Percentiles rank a stretch among this genome's conserved stretches.
Conservation (phyloP, 1,140 invertebrate species). For the Dinothrombium tinctorium region DNA sequence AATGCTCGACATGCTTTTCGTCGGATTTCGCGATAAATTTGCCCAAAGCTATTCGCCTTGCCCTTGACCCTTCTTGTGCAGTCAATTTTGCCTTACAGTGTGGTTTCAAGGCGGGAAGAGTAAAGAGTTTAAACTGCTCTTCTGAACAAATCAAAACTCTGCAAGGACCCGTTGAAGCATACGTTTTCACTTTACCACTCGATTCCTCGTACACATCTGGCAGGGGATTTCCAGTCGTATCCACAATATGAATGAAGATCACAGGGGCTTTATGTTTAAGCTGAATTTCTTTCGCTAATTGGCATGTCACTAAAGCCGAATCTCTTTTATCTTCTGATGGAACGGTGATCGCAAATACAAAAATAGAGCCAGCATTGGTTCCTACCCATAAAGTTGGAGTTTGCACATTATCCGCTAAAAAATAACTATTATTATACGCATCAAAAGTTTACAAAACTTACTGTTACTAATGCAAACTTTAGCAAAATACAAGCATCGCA, state of each 20-base stretch:
- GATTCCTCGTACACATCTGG: slow-evolving; percentile 45
- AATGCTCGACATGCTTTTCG: slow-evolving; percentile 44
- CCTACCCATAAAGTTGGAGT: slow-evolving; percentile 90
- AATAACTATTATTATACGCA: too few species aligned
- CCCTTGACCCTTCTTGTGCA: slow-evolving; percentile 67
- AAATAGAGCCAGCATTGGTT: slow-evolving; percentile 76
- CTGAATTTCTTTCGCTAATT: slow-evolving; percentile 61
- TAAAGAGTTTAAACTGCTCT: slow-evolving; percentile 92
- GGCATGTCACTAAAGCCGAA: slow-evolving; percentile 25
- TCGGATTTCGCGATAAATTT: slow-evolving; percentile 37
- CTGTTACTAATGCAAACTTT: slow-evolving; percentile 73
- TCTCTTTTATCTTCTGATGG: slow-evolving; percentile 40
- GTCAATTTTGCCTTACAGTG: slow-evolving; percentile 88
- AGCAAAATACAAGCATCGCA: slow-evolving; percentile 75
- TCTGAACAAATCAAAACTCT: slow-evolving; percentile 73
- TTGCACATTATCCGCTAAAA: slow-evolving; percentile 60
- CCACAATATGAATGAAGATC: slow-evolving; percentile 70
- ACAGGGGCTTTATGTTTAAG: slow-evolving; percentile 85
- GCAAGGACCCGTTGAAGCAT: slow-evolving; percentile 38
- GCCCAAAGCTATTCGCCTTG: slow-evolving; percentile 58
- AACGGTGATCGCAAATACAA: slow-evolving; percentile 59
- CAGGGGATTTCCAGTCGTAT: slow-evolving; percentile 46
- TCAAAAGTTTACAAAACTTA: too few species aligned
- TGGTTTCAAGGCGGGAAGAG: slow-evolving; percentile 71
- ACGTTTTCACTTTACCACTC: slow-evolving; percentile 38